These are phyloP conservation scores for Albula glossodonta DNA, from an alignment of 2,113 vertebrate genomes.

Conservation along the genomic window DNA sequence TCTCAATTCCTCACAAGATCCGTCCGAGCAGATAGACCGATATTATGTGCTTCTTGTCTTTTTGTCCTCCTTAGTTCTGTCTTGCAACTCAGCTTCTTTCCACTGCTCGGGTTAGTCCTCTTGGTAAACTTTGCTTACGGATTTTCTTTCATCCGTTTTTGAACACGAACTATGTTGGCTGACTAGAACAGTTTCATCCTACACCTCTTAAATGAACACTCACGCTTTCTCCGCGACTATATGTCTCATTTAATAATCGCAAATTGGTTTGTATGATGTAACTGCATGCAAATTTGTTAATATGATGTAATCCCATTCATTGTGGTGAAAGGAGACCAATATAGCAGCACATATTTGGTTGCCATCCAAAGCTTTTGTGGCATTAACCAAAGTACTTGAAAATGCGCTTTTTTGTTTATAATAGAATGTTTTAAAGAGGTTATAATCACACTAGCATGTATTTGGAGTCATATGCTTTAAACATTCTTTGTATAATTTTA, in stretches of 20 bases:
- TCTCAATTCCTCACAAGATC: not conserved
- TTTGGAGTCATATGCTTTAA: not conserved
- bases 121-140: not conserved
- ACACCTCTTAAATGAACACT: not conserved
- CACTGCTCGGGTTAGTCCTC: not conserved
- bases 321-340: not conserved
- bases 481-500: constrained; percentile 12
- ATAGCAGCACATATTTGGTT: not conserved
- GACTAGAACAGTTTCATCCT: not conserved
- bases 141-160: not conserved
- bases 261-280: not conserved
- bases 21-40: too few relatives aligned
- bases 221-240: not conserved
- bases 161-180: not conserved
- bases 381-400: not conserved
- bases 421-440: not conserved
- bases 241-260: not conserved
- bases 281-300: not conserved
- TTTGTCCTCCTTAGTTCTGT: not conserved
- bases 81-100: not conserved
- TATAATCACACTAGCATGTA: not conserved
- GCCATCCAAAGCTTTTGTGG: not conserved
- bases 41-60: not conserved
- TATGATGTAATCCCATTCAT: not conserved
- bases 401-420: not conserved